A percentile compares a stretch with the other conserved stretches of the same genome.
These are phyloP conservation scores for Wasmannia auropunctata DNA, from an alignment of 1,140 invertebrate species.

Conservation along the genomic window DNA sequence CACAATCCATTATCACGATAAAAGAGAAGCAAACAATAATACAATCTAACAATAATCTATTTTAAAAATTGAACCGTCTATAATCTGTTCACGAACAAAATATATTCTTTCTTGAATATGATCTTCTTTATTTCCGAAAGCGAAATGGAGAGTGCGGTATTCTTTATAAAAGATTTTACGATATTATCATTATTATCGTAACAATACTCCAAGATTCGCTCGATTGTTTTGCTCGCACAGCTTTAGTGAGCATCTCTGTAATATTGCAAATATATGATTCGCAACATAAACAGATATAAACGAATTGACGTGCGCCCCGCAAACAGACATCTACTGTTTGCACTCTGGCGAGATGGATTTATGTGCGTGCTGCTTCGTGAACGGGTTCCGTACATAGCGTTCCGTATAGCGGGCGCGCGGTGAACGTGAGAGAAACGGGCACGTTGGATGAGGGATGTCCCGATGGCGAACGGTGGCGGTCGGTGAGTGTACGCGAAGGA, in stretches of 20 bases:
- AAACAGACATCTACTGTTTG: slow-evolving; percentile 30
- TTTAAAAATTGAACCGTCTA: not conserved
- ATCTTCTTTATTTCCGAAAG: not conserved
- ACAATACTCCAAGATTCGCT: not conserved
- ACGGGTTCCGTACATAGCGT: not conserved
- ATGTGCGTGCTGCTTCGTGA: slow-evolving; percentile 18
- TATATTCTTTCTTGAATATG: not conserved
- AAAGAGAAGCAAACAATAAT: not conserved
- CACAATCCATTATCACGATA: not conserved
- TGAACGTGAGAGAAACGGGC: slow-evolving; percentile 23
- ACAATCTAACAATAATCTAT: not conserved
- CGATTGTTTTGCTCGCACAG: not conserved
- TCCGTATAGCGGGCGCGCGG: not conserved
- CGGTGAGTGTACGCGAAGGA: not conserved
- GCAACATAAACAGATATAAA: slow-evolving; percentile 33
- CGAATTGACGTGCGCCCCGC: slow-evolving; percentile 3
- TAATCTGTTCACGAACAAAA: not conserved
- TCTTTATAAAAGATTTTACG: not conserved
- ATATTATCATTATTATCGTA: not conserved
- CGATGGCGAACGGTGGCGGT: not conserved
- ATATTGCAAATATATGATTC: slow-evolving; percentile 48
- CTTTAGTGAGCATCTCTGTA: slow-evolving; percentile 10
- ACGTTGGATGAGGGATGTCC: not conserved
- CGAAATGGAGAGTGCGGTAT: not conserved
- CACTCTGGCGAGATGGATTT: slow-evolving; percentile 22